A percentile compares a stretch with the other conserved stretches of the same genome.
Conservation (phyloP, 2,113 vertebrate species). For the Nothocercus nigrocapillus region DNA sequence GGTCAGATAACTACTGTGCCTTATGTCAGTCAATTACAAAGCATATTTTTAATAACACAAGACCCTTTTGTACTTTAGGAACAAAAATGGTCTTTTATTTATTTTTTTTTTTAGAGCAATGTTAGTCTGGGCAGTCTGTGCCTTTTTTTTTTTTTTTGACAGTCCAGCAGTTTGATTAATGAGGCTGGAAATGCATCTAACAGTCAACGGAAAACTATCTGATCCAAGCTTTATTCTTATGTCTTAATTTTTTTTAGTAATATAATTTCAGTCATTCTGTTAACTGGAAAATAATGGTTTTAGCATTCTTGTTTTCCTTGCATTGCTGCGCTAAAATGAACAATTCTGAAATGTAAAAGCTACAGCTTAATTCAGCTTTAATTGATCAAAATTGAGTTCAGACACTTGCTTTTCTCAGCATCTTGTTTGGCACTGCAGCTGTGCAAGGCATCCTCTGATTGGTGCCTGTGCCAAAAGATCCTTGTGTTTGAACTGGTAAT, state of each 20-base stretch:
- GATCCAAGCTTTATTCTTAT: neutral
- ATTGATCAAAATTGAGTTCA: slow-evolving; percentile 65
- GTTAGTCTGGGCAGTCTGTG: neutral
- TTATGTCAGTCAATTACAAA: slow-evolving; percentile 19
- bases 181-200: neutral
- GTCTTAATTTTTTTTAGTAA: slow-evolving; percentile 20
- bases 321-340: slow-evolving; percentile 19
- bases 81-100: neutral
- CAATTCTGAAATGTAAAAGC: slow-evolving; percentile 53
- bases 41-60: neutral
- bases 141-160: neutral
- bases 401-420: slow-evolving; percentile 56
- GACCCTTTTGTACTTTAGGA: neutral
- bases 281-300: slow-evolving; percentile 52
- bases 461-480: slow-evolving; percentile 56
- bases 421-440: slow-evolving; percentile 64
- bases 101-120: neutral
- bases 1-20: slow-evolving; percentile 23
- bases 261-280: neutral
- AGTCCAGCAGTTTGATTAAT: neutral
- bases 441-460: slow-evolving; percentile 36
- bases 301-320: slow-evolving; percentile 44
- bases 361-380: slow-evolving; percentile 56
- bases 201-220: neutral
- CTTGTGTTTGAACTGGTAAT: slow-evolving; percentile 38